Evolutionary conservation across 2,113 vertebrate genomes (phyloP).

Genomic region (Panurus biarmicus): DNA sequence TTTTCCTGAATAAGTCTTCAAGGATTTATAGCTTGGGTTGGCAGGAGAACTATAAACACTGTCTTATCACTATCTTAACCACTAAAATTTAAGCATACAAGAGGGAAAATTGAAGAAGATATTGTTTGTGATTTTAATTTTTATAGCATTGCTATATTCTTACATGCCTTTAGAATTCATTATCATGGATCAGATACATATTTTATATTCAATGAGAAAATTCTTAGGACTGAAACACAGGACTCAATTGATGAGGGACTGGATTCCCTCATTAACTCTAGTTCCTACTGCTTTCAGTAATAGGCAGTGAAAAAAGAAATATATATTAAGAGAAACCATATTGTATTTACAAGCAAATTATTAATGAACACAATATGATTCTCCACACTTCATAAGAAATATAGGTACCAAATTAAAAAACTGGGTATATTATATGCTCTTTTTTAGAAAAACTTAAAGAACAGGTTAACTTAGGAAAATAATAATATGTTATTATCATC

Average conservation of each 20-base stretch:
- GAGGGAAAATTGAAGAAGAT: neutral
- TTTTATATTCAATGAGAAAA: neutral
- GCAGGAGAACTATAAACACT: neutral
- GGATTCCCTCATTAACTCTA: neutral
- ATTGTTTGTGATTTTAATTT: neutral
- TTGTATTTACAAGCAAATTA: neutral
- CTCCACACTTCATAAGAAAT: neutral
- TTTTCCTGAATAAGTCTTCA: neutral
- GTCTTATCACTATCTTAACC: neutral
- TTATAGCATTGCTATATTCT: neutral
- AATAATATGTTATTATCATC: fast-evolving
- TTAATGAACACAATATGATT: neutral
- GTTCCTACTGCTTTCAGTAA: neutral
- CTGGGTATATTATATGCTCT: no score
- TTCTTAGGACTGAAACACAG: neutral
- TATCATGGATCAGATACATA: neutral
- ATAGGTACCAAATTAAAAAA: neutral
- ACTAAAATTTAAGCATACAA: neutral
- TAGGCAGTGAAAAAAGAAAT: neutral
- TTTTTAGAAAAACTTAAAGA: neutral
- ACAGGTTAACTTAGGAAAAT: neutral
- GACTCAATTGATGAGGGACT: neutral
- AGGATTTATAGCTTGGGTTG: neutral
- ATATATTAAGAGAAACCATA: neutral
- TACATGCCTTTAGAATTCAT: neutral